Conservation (phyloP, 2,888 invertebrate species). For the Bombylius major region DNA sequence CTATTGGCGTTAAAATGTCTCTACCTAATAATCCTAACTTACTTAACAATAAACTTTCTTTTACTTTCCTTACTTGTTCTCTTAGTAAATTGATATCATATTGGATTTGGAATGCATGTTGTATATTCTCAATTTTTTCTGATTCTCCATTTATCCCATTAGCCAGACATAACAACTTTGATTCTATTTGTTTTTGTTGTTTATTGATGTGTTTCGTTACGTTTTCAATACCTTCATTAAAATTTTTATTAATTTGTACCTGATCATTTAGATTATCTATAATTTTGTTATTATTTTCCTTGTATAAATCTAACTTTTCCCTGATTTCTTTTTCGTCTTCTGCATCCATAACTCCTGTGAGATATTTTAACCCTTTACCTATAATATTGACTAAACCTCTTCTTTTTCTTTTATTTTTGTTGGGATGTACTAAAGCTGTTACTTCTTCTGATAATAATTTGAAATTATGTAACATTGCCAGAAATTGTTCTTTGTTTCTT, state of each 20-base stretch:
- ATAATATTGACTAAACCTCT: conserved; percentile 10
- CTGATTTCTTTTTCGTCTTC: conserved; percentile 12
- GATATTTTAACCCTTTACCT: conserved; percentile 12
- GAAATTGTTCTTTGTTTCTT: conserved; percentile 7
- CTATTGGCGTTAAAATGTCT: conserved; percentile 2
- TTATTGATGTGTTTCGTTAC: conserved; percentile 15
- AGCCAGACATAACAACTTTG: not conserved
- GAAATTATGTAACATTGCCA: not conserved
- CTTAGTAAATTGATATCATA: conserved; percentile 1
- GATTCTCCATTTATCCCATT: not conserved
- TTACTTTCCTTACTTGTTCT: conserved; percentile 4
- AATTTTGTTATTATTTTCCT: not conserved
- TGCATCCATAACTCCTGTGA: conserved; percentile 14
- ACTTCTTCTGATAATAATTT: too few relatives aligned
- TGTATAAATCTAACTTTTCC: not conserved
- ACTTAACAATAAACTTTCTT: conserved; percentile 7
- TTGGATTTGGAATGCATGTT: not conserved
- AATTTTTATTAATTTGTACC: conserved; percentile 7
- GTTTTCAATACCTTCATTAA: conserved; percentile 13
- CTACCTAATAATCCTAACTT: conserved; percentile 7
- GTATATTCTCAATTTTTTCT: conserved; percentile 1
- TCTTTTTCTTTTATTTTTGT: conserved; percentile 9
- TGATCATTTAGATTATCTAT: conserved; percentile 7
- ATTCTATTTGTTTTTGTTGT: conserved; percentile 11
- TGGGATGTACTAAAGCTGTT: not conserved